These are phyloP conservation scores for Drosophila ochracea DNA, from an alignment of 2,888 invertebrate species.

Conservation along the genomic window DNA sequence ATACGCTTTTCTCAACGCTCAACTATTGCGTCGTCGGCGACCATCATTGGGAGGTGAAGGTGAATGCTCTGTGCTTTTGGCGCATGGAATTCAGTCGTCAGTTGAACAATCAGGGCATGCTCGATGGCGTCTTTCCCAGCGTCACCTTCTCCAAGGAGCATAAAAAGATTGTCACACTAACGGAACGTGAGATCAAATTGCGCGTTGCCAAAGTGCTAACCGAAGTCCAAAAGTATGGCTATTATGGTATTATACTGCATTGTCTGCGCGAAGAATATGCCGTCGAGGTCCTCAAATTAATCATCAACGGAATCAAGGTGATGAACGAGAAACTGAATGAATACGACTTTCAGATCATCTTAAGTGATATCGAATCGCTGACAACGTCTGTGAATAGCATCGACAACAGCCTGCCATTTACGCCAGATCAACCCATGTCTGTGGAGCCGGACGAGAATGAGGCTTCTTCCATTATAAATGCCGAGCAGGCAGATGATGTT, in stretches of 20 bases:
- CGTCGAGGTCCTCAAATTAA: conserved; percentile 89
- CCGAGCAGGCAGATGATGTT: conserved; percentile 63
- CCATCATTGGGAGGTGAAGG: conserved; percentile 93
- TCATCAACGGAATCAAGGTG: conserved; percentile 86
- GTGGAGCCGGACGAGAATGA: conserved; percentile 8
- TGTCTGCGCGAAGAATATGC: conserved; percentile 90
- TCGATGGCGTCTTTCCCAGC: conserved; percentile 91
- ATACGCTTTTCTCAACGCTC: conserved; percentile 88
- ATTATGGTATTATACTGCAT: conserved; percentile 89
- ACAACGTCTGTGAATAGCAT: conserved; percentile 17
- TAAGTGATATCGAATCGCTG: conserved; percentile 55
- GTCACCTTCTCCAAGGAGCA: conserved; percentile 92
- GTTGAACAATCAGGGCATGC: conserved; percentile 92
- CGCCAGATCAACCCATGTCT: conserved; percentile 21
- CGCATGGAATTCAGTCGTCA: conserved; percentile 88
- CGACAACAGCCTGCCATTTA: conserved; percentile 3
- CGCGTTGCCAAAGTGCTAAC: conserved; percentile 89
- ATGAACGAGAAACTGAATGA: conserved; percentile 86
- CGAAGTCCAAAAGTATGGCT: conserved; percentile 89
- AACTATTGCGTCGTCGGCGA: conserved; percentile 89
- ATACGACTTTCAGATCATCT: conserved; percentile 86
- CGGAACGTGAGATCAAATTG: conserved; percentile 87
- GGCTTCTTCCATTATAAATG: conserved; percentile 23
- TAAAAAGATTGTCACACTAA: conserved; percentile 91
- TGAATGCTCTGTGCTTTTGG: conserved; percentile 91